Evolutionary conservation across 2,888 invertebrate genomes (phyloP).

Genomic region (Ceratothoa steindachneri): DNA sequence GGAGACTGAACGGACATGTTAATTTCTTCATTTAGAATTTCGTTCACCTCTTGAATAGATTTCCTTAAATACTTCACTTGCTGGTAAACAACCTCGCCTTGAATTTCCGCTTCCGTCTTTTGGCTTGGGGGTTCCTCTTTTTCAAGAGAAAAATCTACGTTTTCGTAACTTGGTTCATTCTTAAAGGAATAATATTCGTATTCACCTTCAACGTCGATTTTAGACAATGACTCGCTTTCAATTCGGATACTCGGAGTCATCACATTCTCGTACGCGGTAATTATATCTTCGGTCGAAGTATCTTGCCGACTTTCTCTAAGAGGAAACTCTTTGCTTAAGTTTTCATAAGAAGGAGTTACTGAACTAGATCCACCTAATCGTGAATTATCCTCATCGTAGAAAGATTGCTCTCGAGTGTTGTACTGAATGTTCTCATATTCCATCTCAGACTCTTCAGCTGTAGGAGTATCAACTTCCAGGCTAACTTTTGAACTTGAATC

Average conservation of each 20-base stretch:
- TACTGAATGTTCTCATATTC: slow-evolving; percentile 29
- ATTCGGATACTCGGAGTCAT: not conserved
- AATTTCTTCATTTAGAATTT: slow-evolving; percentile 28
- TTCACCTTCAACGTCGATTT: slow-evolving; percentile 35
- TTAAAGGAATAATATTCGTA: slow-evolving; percentile 40
- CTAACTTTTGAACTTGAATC: not conserved
- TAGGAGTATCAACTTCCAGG: not conserved
- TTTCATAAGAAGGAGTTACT: slow-evolving; percentile 23
- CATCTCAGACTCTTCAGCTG: slow-evolving; percentile 15
- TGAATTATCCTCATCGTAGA: not conserved
- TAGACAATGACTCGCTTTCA: not conserved
- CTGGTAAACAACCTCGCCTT: slow-evolving; percentile 60
- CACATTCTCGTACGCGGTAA: slow-evolving; percentile 33
- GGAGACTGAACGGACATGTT: not conserved
- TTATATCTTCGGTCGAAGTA: not conserved
- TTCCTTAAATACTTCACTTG: slow-evolving; percentile 71
- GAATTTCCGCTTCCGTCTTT: slow-evolving; percentile 40
- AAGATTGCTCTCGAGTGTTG: slow-evolving; percentile 7
- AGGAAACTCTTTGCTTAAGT: slow-evolving; percentile 7
- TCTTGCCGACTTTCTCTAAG: not conserved
- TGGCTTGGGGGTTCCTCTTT: slow-evolving; percentile 17
- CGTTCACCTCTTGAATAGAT: slow-evolving; percentile 71
- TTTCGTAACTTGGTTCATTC: slow-evolving; percentile 43
- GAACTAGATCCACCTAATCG: not conserved
- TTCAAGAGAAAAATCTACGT: slow-evolving; percentile 32